Evolutionary conservation across 2,113 vertebrate genomes (phyloP).

Genomic region (Bos indicus): DNA sequence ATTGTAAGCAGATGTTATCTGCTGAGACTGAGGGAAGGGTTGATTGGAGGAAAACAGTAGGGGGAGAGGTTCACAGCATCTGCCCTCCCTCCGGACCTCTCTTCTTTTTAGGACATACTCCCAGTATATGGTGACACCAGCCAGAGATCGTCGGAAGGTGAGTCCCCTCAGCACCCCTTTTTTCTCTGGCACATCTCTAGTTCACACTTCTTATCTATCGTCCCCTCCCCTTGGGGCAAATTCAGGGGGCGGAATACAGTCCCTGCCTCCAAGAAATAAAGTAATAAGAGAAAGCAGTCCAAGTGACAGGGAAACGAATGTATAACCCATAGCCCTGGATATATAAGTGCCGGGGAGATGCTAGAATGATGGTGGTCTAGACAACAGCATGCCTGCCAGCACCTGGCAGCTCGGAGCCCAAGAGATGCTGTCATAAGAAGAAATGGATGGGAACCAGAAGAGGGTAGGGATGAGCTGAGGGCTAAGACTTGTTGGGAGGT

Average conservation of each 20-base stretch:
- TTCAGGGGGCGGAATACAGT: not conserved
- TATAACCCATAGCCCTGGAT: not conserved
- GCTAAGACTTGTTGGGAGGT: not conserved
- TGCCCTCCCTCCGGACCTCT: not conserved
- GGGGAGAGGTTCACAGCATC: not conserved
- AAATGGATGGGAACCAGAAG: not conserved
- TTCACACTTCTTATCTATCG: not conserved
- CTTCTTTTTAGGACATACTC: constrained; percentile 65
- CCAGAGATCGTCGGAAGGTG: constrained; percentile 72
- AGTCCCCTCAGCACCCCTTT: not conserved
- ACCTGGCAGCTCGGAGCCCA: not conserved
- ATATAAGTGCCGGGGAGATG: not conserved
- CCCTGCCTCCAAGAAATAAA: not conserved
- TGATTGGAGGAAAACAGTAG: rapidly evolving
- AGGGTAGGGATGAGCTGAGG: not conserved
- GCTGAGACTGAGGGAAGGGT: not conserved
- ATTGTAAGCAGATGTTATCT: not conserved
- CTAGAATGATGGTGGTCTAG: not conserved
- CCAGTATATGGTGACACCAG: constrained; percentile 37
- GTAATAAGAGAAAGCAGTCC: not conserved
- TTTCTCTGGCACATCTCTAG: not conserved
- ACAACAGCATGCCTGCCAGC: not conserved
- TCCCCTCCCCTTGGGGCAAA: not conserved
- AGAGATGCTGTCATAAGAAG: not conserved
- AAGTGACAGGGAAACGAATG: not conserved